Evolutionary conservation across 2,888 invertebrate species (phyloP).

Genomic region (Acrobasis repandana): DNA sequence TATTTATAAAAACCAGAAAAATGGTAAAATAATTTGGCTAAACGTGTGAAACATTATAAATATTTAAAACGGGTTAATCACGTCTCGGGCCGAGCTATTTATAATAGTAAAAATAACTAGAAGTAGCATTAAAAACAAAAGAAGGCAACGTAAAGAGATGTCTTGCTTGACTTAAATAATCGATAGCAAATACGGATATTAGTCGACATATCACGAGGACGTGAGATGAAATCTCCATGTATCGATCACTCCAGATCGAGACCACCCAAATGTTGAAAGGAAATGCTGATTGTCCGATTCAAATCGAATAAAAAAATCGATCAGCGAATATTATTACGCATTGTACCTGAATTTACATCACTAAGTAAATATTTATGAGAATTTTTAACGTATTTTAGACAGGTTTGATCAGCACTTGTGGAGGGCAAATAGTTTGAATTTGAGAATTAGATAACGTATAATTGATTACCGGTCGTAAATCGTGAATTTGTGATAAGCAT

Average conservation of each 20-base stretch:
- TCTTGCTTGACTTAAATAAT: no score
- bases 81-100: no score
- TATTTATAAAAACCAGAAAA: no score
- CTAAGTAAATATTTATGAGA: slow-evolving; percentile 32
- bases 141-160: no score
- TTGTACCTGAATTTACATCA: slow-evolving; percentile 16
- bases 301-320: slow-evolving; percentile 26
- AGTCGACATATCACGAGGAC: slow-evolving; percentile 44
- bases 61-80: no score
- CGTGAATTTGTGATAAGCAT: not conserved
- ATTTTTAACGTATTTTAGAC: slow-evolving; percentile 36
- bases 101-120: no score
- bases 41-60: no score
- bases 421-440: slow-evolving; percentile 36
- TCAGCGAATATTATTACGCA: slow-evolving; percentile 28
- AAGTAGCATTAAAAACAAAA: no score
- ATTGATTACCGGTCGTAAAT: slow-evolving; percentile 23
- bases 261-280: slow-evolving; percentile 57
- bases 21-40: no score
- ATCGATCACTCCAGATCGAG: slow-evolving; percentile 54
- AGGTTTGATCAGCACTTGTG: slow-evolving; percentile 39
- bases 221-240: slow-evolving; percentile 45
- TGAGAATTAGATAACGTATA: slow-evolving; percentile 28
- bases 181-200: slow-evolving; percentile 5
- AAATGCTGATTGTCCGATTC: slow-evolving; percentile 34